Conservation (phyloP, 2,113 vertebrate species). For the Mellivora capensis region DNA sequence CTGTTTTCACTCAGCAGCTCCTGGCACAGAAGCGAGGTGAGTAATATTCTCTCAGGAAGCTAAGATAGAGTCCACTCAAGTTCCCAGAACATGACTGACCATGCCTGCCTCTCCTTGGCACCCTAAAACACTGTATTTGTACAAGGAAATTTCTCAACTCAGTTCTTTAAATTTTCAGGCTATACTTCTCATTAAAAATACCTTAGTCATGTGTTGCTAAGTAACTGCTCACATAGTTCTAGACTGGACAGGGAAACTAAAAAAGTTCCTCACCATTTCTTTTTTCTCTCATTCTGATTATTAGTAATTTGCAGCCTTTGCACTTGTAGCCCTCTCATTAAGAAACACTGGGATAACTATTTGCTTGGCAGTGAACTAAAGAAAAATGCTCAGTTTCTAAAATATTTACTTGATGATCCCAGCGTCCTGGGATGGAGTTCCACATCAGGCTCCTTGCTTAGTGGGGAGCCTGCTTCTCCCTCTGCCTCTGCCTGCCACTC, state of each 20-base stretch:
- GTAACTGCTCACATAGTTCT: background rate
- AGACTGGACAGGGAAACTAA: background rate
- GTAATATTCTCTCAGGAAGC: background rate
- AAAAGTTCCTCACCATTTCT: background rate
- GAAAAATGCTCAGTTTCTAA: background rate
- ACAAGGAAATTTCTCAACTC: background rate
- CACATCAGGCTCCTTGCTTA: too few species aligned
- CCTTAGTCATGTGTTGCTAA: background rate
- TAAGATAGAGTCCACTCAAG: background rate
- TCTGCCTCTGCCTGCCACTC: too few species aligned
- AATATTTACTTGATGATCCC: background rate
- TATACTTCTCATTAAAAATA: conserved; percentile 18
- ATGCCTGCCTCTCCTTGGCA: background rate
- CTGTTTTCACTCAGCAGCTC: background rate
- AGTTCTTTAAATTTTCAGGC: background rate
- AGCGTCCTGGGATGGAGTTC: too few species aligned
- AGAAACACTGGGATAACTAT: background rate
- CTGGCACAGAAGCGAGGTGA: background rate
- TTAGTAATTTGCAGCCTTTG: background rate
- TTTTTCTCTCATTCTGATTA: background rate
- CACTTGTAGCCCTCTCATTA: background rate
- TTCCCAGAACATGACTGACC: background rate
- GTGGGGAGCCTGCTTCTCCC: too few species aligned
- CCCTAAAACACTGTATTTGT: background rate
- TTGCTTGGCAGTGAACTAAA: background rate